These are phyloP conservation scores for Pterocles burchelli DNA, from an alignment of 2,113 vertebrate genomes.

Conservation along the genomic window DNA sequence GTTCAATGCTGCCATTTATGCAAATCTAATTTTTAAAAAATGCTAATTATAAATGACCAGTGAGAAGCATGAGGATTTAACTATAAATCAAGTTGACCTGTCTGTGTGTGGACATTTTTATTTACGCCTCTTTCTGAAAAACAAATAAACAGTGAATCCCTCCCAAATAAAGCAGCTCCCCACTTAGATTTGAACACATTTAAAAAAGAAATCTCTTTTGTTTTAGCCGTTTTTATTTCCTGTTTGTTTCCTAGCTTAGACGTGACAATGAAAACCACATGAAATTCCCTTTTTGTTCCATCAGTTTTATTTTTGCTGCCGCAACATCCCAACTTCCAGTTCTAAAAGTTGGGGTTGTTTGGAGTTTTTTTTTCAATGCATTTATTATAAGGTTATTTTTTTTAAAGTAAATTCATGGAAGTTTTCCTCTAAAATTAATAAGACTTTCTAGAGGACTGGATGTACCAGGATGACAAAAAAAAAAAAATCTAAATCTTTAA, in stretches of 20 bases:
- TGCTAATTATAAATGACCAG: not conserved
- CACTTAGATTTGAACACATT: slow-evolving; percentile 53
- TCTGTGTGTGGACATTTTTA: slow-evolving; percentile 39
- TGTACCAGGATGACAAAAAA: not conserved
- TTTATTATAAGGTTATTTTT: not conserved
- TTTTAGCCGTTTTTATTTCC: slow-evolving; percentile 67
- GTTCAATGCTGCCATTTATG: not conserved
- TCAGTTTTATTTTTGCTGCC: slow-evolving; percentile 61
- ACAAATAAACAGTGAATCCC: slow-evolving; percentile 49
- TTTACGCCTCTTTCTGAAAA: slow-evolving; percentile 57
- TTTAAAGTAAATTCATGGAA: not conserved
- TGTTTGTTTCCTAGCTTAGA: slow-evolving; percentile 68
- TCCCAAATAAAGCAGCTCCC: slow-evolving; percentile 57
- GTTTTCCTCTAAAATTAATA: not conserved
- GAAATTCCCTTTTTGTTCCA: slow-evolving; percentile 69
- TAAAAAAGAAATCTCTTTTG: slow-evolving; percentile 63
- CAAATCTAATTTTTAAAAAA: not conserved
- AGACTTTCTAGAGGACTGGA: not conserved
- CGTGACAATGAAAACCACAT: slow-evolving; percentile 68
- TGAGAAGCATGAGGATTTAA: not conserved
- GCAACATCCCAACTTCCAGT: slow-evolving; percentile 20
- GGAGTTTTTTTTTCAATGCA: not conserved
- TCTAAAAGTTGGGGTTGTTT: not conserved
- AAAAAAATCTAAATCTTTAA: not conserved
- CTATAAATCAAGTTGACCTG: slow-evolving; percentile 40